These are phyloP conservation scores for Tragelaphus strepsiceros DNA, from an alignment of 2,113 vertebrate genomes.

Conservation along the genomic window DNA sequence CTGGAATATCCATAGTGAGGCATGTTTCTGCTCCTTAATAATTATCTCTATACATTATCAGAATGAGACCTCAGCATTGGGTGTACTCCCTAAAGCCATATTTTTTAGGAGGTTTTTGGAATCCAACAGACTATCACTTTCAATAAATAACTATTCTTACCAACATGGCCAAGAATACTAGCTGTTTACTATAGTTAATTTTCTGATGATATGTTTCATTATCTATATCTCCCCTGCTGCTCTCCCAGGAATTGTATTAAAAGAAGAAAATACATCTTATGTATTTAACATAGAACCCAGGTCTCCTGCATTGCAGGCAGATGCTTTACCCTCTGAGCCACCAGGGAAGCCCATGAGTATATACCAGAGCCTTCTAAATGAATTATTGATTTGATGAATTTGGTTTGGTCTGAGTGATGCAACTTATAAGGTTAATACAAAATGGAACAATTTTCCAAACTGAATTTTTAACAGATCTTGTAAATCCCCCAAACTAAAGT, in stretches of 20 bases:
- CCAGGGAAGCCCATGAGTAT: neutral
- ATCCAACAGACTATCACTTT: neutral
- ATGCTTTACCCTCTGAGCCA: too few relatives aligned
- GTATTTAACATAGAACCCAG: neutral
- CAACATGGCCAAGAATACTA: neutral
- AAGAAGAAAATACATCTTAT: neutral
- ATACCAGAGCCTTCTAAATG: neutral
- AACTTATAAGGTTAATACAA: neutral
- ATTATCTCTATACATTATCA: neutral
- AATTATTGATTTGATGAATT: constrained; percentile 42
- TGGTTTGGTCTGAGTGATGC: neutral
- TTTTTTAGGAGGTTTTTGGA: neutral
- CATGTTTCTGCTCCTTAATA: neutral
- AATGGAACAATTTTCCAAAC: neutral
- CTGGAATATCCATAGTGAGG: neutral
- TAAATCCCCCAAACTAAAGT: neutral
- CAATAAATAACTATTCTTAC: neutral
- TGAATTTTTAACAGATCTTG: constrained; percentile 1
- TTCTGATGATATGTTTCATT: neutral
- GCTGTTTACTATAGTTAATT: neutral
- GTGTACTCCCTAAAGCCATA: neutral
- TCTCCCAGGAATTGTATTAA: neutral
- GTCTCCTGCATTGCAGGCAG: too few relatives aligned
- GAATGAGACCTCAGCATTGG: neutral
- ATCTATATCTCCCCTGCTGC: neutral